Evolutionary conservation across 2,888 invertebrate species (phyloP).

Genomic region (Drosophila mimica): DNA sequence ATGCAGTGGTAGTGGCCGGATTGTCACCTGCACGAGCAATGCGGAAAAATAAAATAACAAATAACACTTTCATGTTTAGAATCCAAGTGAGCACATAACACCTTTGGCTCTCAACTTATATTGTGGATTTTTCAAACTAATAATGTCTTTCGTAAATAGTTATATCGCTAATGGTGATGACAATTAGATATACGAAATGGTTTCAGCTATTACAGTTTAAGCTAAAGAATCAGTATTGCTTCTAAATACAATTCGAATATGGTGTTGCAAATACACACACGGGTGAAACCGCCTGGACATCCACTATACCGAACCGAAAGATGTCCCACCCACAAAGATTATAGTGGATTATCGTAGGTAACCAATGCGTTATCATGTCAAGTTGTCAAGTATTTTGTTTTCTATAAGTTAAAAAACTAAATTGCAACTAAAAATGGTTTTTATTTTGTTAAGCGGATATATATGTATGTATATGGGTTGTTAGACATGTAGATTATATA

Average conservation of each 20-base stretch:
- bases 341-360: slow-evolving; percentile 32
- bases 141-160: background rate
- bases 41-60: slow-evolving; percentile 6
- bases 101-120: background rate
- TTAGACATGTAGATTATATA: background rate
- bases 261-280: slow-evolving; percentile 24
- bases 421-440: background rate
- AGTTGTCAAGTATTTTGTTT: too few relatives aligned
- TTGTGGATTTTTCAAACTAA: background rate
- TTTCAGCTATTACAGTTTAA: background rate
- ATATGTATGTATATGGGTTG: background rate
- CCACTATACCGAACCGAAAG: slow-evolving; percentile 46
- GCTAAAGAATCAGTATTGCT: background rate
- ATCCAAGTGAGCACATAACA: background rate
- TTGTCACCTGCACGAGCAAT: slow-evolving; percentile 1
- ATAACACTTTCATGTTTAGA: slow-evolving; percentile 31
- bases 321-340: slow-evolving; percentile 65
- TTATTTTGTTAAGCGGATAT: background rate
- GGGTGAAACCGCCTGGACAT: slow-evolving; percentile 60
- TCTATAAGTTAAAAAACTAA: background rate
- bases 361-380: slow-evolving; percentile 79
- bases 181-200: background rate
- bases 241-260: background rate
- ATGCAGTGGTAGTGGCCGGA: background rate
- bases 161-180: background rate